A percentile compares a stretch with the other conserved stretches of the same genome.
Evolutionary conservation across 2,888 invertebrate genomes (phyloP).

Genomic region (Drosophila neonasuta): DNA sequence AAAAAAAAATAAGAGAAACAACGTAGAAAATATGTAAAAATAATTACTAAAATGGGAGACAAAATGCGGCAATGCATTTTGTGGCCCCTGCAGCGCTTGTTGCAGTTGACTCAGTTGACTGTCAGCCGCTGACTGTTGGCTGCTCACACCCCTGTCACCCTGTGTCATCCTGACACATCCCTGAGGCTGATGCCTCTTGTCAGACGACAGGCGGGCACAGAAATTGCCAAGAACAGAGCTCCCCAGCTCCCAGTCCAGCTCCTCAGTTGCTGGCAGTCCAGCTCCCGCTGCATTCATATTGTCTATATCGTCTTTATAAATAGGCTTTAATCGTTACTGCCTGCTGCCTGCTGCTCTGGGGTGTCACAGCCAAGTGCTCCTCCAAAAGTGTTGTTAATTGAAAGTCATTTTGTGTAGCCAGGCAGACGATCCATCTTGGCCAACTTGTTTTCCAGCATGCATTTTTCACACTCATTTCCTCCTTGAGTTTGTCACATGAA

Average conservation of each 20-base stretch:
- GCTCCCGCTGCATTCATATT: conserved; percentile 15
- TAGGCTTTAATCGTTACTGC: conserved; percentile 59
- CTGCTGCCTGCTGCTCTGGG: conserved; percentile 32
- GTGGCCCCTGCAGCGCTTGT: conserved; percentile 53
- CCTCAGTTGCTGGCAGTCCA: conserved; percentile 1
- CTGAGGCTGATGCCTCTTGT: conserved; percentile 2
- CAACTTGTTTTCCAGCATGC: conserved; percentile 22
- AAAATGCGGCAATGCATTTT: conserved; percentile 58
- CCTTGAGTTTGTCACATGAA: conserved; percentile 23
- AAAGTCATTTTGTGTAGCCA: conserved; percentile 54
- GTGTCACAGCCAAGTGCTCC: conserved; percentile 58
- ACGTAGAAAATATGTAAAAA: conserved; percentile 52
- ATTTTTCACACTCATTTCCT: conserved; percentile 26
- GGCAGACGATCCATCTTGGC: conserved; percentile 35
- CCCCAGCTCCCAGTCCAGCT: conserved; percentile 8
- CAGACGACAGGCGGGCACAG: conserved; percentile 17
- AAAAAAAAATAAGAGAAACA: not conserved
- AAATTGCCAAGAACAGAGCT: conserved; percentile 35
- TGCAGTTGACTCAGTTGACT: conserved; percentile 15
- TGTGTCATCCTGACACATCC: not conserved
- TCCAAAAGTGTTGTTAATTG: conserved; percentile 68
- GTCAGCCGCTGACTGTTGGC: conserved; percentile 12
- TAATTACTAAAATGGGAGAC: conserved; percentile 65
- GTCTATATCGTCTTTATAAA: conserved; percentile 41
- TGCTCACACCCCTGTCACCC: conserved; percentile 10